Percentiles rank a stretch among this genome's conserved stretches.
Evolutionary conservation across 2,113 vertebrate species (phyloP).

Genomic region (Conger conger): DNA sequence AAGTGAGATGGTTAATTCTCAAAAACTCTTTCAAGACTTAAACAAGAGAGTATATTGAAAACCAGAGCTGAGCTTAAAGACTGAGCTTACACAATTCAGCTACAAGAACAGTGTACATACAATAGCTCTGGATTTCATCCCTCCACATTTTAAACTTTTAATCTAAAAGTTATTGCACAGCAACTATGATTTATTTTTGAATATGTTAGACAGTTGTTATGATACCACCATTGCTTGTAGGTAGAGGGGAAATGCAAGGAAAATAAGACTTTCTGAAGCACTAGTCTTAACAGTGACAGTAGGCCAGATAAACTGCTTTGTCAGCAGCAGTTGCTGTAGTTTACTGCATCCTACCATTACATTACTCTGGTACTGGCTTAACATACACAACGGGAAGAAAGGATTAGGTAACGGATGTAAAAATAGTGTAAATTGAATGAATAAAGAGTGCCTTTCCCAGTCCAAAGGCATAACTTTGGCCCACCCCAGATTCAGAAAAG

Average conservation of each 20-base stretch:
- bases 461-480: neutral
- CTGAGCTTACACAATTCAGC: neutral
- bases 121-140: constrained; percentile 2
- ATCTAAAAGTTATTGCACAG: constrained; percentile 40
- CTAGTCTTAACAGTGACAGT: neutral
- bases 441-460: neutral
- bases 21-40: neutral
- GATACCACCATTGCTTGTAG: neutral
- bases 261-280: neutral
- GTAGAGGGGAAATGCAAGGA: neutral
- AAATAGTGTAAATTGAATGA: neutral
- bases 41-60: neutral
- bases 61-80: neutral
- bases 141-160: constrained; percentile 35
- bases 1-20: neutral
- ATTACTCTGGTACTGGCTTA: neutral
- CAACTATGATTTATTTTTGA: constrained; percentile 29
- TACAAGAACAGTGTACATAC: constrained; percentile 36
- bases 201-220: constrained; percentile 27
- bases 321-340: constrained; percentile 11
- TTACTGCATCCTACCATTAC: neutral
- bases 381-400: neutral
- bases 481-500: neutral
- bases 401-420: neutral
- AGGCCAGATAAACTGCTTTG: neutral